A percentile compares a stretch with the other conserved stretches of the same genome.
Evolutionary conservation across 2,888 invertebrate genomes (phyloP).

Genomic region (Polymixis flavicincta): DNA sequence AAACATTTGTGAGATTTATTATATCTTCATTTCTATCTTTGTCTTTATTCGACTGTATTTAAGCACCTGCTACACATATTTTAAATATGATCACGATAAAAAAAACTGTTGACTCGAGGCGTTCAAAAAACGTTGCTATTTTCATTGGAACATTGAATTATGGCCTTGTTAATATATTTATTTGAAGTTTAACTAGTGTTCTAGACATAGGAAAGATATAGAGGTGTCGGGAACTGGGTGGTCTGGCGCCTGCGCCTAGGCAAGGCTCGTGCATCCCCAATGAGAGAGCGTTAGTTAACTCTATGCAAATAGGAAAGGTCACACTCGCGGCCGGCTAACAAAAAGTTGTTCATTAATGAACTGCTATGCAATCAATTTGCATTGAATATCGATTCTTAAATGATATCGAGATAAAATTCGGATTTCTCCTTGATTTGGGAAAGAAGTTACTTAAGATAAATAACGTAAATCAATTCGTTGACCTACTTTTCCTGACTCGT

Average conservation of each 20-base stretch:
- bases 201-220: conserved; percentile 48
- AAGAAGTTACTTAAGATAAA: conserved; percentile 3
- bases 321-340: conserved; percentile 51
- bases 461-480: conserved; percentile 33
- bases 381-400: conserved; percentile 45
- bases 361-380: conserved; percentile 54
- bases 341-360: conserved; percentile 66
- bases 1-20: conserved; percentile 37
- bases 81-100: conserved; percentile 23
- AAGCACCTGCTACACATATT: conserved; percentile 35
- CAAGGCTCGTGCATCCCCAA: conserved; percentile 70
- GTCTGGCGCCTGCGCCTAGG: conserved; percentile 65
- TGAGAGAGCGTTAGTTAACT: conserved; percentile 67
- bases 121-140: conserved; percentile 51
- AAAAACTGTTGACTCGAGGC: conserved; percentile 48
- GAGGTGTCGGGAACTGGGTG: conserved; percentile 67
- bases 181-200: conserved; percentile 49
- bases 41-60: conserved; percentile 30
- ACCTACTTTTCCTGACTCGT: conserved; percentile 36
- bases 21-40: conserved; percentile 20
- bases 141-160: conserved; percentile 56
- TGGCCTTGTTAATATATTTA: conserved; percentile 55
- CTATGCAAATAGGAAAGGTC: conserved; percentile 72
- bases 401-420: conserved; percentile 53
- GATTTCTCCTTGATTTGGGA: conserved; percentile 25